Evolutionary conservation across 2,888 invertebrate genomes (phyloP), one percentile per base, ranked within the genome.

Genomic region (Glaucopsyche alexis): DNA sequence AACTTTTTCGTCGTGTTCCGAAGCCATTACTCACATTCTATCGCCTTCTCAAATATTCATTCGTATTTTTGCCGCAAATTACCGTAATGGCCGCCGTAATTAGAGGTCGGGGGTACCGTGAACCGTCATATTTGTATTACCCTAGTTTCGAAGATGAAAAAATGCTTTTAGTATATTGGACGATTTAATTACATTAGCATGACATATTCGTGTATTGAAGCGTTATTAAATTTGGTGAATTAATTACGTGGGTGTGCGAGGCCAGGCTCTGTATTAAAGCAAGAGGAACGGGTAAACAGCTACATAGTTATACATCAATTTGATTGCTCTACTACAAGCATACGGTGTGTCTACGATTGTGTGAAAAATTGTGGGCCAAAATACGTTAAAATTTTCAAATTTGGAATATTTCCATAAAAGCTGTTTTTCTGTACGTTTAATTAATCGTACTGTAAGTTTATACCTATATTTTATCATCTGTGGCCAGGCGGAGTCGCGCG

Each of bases 1-100:
- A 92, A 92, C 92, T 91, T 93, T 92, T 92, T 91, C 91, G 92
- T 92, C 93, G 93, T 93, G 93, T 91, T 92, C 90, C 91, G 81
- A 84, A 79, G 87, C 93, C 87, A 93, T 93, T 91, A 93, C 87
- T 93, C 93, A 92, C 82, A 84, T 88, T 89, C 90, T 90, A 92
- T 91, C 89, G 93, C 90, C 89, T 89, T 89, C 86, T 92, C 91
- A 92, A 92, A 93, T 91, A 91, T 93, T 91, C 93, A 92, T 92
- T 91, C 87, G 87, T 87, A 86, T 85, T 90, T 91, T 91, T 89
- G 90, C 89, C 84, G 87, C 90, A 91, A 90, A 93, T 91, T 91
- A 91, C 87, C 85, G 88, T 91, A 91, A 91, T 90, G 87, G 87
- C 80, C 79, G 82, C 87, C 87, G 90, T 91, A 91, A 92, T 91